phyloP scores from a whole-genome alignment of 2,888 invertebrate genomes.

The Lasiommata megera region DNA sequence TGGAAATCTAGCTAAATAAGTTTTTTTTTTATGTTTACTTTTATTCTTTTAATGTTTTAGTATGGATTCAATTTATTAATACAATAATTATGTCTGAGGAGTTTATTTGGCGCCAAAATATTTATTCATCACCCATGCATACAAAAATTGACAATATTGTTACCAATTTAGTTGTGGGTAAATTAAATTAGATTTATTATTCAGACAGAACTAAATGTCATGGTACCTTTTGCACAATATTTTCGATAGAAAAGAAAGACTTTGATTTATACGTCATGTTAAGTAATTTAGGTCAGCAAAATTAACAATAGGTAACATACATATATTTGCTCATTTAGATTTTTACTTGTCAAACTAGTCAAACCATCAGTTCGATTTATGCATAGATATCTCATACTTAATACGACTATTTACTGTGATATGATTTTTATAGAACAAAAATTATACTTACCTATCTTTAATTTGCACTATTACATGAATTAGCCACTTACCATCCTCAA shows the following conservation, averaged over 20 bases:
- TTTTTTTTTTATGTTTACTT: background rate
- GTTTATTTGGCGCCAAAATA: background rate
- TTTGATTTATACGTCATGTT: too few species aligned
- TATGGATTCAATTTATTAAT: background rate
- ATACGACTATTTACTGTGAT: conserved; percentile 65
- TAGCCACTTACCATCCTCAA: conserved; percentile 71
- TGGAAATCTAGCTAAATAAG: background rate
- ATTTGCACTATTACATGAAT: conserved; percentile 44
- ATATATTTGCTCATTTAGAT: conserved; percentile 48
- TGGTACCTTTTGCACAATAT: background rate
- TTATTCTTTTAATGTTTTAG: too few species aligned
- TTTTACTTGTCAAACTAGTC: conserved; percentile 61
- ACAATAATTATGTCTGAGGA: background rate
- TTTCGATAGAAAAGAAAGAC: too few species aligned
- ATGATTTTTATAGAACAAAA: conserved; percentile 68
- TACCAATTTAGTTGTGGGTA: background rate
- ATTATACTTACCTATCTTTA: conserved; percentile 22
- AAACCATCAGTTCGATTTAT: conserved; percentile 59
- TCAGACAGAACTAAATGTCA: background rate
- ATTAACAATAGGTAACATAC: background rate
- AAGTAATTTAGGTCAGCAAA: background rate
- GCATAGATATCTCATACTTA: conserved; percentile 45
- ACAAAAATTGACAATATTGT: background rate
- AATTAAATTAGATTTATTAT: background rate
- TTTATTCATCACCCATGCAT: background rate